These are phyloP conservation scores for Falco cherrug DNA, from an alignment of 2,797 vertebrate genomes.

Conservation along the genomic window DNA sequence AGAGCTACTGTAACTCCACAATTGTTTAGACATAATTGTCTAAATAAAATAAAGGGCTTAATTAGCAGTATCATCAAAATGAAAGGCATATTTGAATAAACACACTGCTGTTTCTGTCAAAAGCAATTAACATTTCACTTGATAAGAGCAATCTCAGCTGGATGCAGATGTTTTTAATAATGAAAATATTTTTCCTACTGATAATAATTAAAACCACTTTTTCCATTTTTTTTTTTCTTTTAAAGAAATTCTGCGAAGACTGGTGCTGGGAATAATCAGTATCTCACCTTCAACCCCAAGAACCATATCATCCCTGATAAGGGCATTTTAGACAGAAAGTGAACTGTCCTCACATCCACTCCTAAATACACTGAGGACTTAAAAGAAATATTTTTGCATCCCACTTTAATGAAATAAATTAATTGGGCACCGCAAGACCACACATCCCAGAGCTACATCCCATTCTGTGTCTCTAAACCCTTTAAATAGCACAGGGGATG, in stretches of 20 bases:
- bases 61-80: constrained; percentile 40
- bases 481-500: not conserved
- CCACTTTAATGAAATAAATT: not conserved
- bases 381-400: not conserved
- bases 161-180: constrained; percentile 71
- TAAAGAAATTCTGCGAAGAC: not conserved
- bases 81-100: constrained; percentile 46
- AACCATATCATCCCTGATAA: not conserved
- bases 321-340: not conserved
- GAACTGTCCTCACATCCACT: not conserved
- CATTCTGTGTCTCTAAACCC: not conserved
- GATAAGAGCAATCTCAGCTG: constrained; percentile 58
- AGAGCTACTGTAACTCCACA: constrained; percentile 28
- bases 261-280: not conserved
- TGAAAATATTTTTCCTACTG: constrained; percentile 37
- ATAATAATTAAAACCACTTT: constrained; percentile 58
- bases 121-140: constrained; percentile 44
- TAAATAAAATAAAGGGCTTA: constrained; percentile 54
- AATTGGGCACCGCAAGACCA: not conserved
- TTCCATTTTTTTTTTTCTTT: not conserved
- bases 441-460: not conserved
- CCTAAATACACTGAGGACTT: not conserved
- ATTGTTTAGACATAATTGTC: constrained; percentile 51
- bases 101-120: constrained; percentile 49
- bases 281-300: not conserved